phyloP scores from a whole-genome alignment of 2,797 vertebrate genomes.

The Cetoscarus ocellatus region DNA sequence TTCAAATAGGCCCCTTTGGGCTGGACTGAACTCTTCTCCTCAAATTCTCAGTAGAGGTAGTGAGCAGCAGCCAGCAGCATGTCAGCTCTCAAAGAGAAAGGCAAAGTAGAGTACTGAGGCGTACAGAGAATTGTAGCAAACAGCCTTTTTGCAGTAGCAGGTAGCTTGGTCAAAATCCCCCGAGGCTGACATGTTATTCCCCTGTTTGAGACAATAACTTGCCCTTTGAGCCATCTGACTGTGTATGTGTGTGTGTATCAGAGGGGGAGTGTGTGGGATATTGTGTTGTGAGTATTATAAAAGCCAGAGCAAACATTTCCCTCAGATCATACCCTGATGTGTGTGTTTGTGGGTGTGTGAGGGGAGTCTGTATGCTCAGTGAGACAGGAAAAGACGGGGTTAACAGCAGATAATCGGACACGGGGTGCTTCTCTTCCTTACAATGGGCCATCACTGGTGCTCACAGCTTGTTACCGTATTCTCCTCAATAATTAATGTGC shows the following conservation, averaged over 20 bases:
- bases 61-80: constrained; percentile 29
- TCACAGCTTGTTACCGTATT: constrained; percentile 83
- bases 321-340: constrained; percentile 14
- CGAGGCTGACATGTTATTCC: constrained; percentile 61
- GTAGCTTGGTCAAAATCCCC: constrained; percentile 56
- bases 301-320: constrained; percentile 44
- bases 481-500: constrained; percentile 85
- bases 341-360: constrained; percentile 2
- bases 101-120: constrained; percentile 34
- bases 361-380: constrained; percentile 18
- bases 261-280: constrained; percentile 10
- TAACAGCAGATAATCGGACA: constrained; percentile 82
- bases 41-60: constrained; percentile 5
- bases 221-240: constrained; percentile 56
- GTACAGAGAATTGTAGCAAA: constrained; percentile 48
- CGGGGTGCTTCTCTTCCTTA: constrained; percentile 74
- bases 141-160: constrained; percentile 42
- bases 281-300: constrained; percentile 39
- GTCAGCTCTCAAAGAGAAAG: constrained; percentile 38
- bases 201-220: constrained; percentile 67
- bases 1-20: background rate
- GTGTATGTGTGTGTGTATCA: constrained; percentile 16
- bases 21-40: background rate
- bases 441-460: constrained; percentile 70
- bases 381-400: constrained; percentile 53